Evolutionary conservation across 2,797 vertebrate genomes (phyloP), one percentile per base, ranked within the genome.

Genomic region (Babyrousa celebensis): DNA sequence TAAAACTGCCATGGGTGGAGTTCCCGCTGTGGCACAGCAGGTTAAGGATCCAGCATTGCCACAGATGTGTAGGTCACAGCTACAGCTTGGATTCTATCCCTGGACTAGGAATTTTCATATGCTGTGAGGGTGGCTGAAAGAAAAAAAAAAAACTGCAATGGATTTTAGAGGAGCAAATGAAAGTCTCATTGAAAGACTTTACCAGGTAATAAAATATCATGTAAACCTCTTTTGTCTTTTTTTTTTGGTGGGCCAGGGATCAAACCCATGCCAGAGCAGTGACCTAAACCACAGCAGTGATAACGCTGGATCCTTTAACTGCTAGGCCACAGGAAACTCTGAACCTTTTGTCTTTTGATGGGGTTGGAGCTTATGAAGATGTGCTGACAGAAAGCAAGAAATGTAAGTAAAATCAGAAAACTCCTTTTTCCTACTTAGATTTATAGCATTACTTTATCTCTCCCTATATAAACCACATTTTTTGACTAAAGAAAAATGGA

Each of bases 401-500:
- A 54, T 25, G 67, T 70, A 70, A 75, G 32, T 21, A 78, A 54
- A 84, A 65, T 63, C 15, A 84, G 56, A 78, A 94, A 71, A 40
- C 88, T 78, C 12, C 3, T 83, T 71, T 7, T 20, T 18, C 14
- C 25, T n/a, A 4, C 52, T 88, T 48, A 77, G 56, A 83, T 78
- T 84, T 91, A n/a, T 52, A 84, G 20, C 72, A 12, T 79, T 91
- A 56, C 36, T 60, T 88, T 88, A 58, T 94, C 82, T 86, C 32
- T 87, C 23, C 27, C 1, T 70, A 36, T 68, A 43, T 80, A 79
- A 96, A 43, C 52, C 27, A 82, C 27, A 95, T 63, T 29, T 15
- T 89, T 92, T 92, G 40, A n/a, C 27, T 89, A 27, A 89, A 85
- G 43, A 93, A 95, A 96, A 94, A 25, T 14, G 72, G 25, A 56